Evolutionary conservation across 2,113 vertebrate species (phyloP), one percentile per base, ranked within the genome.

Genomic region (Rhinolophus sinicus): DNA sequence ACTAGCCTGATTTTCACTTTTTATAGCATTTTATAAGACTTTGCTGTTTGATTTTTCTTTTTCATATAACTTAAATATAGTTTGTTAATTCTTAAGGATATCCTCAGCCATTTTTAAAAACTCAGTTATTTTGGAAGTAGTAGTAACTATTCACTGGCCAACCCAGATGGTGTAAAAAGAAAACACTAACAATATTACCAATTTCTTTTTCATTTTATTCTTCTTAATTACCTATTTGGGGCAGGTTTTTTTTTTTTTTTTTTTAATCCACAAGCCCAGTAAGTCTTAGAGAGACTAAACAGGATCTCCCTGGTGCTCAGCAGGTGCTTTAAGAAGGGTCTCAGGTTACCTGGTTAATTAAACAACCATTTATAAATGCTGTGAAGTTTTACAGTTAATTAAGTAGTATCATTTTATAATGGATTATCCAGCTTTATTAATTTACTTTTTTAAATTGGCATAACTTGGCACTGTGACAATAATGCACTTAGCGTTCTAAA

Each of bases 401-500:
- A 96, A 98, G 90, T 93, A 83, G 82, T 97, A 95, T 96, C 96
- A 92, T 96, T 97, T 97, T 97, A 38, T 96, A 96, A 76, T 97
- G 97, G 91, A 93, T 97, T 96, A 96, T 96, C 67, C 56, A 94
- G 85, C 93, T 89, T 93, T 96, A 96, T 97, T 96, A 95, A 96
- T 96, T 96, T 97, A 95, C 94, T 96, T 96, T 94, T 83, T 72
- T 78, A 93, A 96, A 97, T 95, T 93, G 94, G 67, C 93, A 94
- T 62, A 90, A 75, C 88, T 97, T 97, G 97, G 97, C 97, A 80
- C 62, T 64, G 82, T 89, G 93, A 96, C 95, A 96, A 3, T 97
- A 96, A 96, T 96, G 96, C 95, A 97, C 97, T 97, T 98, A 97
- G 97, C 85, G 73, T 88, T 97, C 97, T 97, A 97, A 97, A 97